Percentiles rank a stretch among this genome's conserved stretches.
Evolutionary conservation across 1,140 invertebrate genomes (phyloP).

Genomic region (Cotesia typhae): DNA sequence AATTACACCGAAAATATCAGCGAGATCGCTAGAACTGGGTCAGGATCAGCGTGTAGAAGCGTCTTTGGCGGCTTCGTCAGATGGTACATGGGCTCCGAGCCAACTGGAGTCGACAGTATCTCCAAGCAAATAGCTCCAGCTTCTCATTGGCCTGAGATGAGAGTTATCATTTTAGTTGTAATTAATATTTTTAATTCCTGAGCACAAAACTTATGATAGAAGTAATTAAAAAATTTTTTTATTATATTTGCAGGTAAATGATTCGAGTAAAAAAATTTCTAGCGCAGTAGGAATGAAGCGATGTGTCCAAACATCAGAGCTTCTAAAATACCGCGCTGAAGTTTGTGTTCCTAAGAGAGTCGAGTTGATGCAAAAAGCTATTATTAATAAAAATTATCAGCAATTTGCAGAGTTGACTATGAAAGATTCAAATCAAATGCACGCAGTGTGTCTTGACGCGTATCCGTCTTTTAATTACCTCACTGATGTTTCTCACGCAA

Average conservation of each 20-base stretch:
- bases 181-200: slow-evolving; percentile 42
- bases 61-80: slow-evolving; percentile 91
- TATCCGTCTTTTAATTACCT: slow-evolving; percentile 94
- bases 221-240: slow-evolving; percentile 17
- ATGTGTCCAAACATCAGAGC: slow-evolving; percentile 81
- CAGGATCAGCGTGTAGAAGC: slow-evolving; percentile 96
- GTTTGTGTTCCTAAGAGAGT: slow-evolving; percentile 78
- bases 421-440: slow-evolving; percentile 98
- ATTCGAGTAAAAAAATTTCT: slow-evolving; percentile 83
- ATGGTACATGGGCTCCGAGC: slow-evolving; percentile 81
- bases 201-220: neutral
- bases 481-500: slow-evolving; percentile 85
- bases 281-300: slow-evolving; percentile 94
- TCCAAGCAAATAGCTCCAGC: slow-evolving; percentile 78
- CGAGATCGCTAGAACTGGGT: slow-evolving; percentile 84
- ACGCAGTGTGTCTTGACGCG: slow-evolving; percentile 93
- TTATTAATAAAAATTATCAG: slow-evolving; percentile 82
- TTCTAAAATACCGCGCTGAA: slow-evolving; percentile 80
- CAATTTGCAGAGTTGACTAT: slow-evolving; percentile 94
- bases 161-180: slow-evolving; percentile 89
- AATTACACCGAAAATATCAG: slow-evolving; percentile 84
- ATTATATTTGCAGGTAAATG: slow-evolving; percentile 72
- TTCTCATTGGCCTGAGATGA: slow-evolving; percentile 90
- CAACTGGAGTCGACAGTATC: slow-evolving; percentile 84
- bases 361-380: slow-evolving; percentile 78